Evolutionary conservation across 2,797 vertebrate species (phyloP).

Genomic region (Acridotheres tristis): DNA sequence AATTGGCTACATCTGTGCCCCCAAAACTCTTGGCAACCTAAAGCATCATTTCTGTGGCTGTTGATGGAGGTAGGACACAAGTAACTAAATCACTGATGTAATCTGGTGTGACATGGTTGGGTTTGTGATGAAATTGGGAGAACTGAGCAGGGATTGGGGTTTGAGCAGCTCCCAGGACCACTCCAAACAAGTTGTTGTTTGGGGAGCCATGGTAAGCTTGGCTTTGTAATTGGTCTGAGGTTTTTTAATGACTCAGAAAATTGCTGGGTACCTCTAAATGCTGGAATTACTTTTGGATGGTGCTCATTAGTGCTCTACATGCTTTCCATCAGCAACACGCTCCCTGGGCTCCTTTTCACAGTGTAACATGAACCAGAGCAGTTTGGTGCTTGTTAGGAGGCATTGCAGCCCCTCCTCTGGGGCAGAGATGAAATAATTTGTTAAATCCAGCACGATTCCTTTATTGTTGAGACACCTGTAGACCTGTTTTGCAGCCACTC

Average conservation of each 20-base stretch:
- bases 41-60: neutral
- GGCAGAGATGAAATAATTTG: neutral
- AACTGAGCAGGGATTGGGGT: fast-evolving
- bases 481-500: neutral
- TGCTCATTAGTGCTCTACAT: conserved; percentile 50
- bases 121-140: neutral
- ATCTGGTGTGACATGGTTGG: neutral
- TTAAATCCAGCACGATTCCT: neutral
- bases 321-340: conserved; percentile 23
- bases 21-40: neutral
- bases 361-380: neutral
- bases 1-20: conserved; percentile 41
- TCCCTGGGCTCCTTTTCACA: conserved; percentile 13
- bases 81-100: neutral
- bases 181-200: neutral
- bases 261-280: conserved; percentile 33
- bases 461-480: neutral
- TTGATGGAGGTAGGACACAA: neutral
- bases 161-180: neutral
- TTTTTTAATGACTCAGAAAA: conserved; percentile 51
- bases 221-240: conserved; percentile 23
- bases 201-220: neutral
- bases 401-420: neutral
- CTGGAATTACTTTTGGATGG: conserved; percentile 46
- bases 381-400: neutral